Conservation (phyloP, 2,888 invertebrate species). For the Limnephilus auricula region DNA sequence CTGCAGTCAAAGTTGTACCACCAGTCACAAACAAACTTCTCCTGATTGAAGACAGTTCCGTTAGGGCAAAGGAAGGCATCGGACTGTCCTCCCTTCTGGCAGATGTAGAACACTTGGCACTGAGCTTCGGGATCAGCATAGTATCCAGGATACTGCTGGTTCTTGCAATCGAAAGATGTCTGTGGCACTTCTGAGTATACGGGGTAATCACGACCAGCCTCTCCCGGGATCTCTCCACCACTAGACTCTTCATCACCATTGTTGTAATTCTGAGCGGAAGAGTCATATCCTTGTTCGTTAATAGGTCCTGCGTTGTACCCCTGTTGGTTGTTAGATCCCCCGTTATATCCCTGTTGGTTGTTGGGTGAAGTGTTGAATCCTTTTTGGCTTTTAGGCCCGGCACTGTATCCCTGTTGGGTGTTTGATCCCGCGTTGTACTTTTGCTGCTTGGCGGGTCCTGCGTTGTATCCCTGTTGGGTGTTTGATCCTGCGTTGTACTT, state of each 20-base stretch:
- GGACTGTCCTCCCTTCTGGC: slow-evolving; percentile 72
- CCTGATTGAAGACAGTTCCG: slow-evolving; percentile 78
- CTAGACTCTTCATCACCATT: slow-evolving; percentile 64
- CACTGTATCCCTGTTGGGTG: background rate
- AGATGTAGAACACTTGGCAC: slow-evolving; percentile 77
- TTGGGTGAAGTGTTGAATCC: no score
- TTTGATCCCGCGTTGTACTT: slow-evolving; percentile 48
- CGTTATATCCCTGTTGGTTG: background rate
- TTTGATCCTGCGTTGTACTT: background rate
- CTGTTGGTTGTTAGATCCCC: background rate
- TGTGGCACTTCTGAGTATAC: slow-evolving; percentile 73
- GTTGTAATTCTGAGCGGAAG: slow-evolving; percentile 47
- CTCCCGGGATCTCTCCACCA: slow-evolving; percentile 70
- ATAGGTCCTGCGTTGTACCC: background rate
- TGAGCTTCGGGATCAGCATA: slow-evolving; percentile 77
- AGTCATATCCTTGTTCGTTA: slow-evolving; percentile 59
- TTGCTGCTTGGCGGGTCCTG: slow-evolving; percentile 47
- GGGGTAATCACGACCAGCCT: slow-evolving; percentile 77
- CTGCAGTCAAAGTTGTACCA: slow-evolving; percentile 77
- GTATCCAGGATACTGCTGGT: slow-evolving; percentile 75
- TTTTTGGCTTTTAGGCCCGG: background rate
- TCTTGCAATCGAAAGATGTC: slow-evolving; percentile 75
- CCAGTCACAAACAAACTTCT: slow-evolving; percentile 77
- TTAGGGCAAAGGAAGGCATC: slow-evolving; percentile 78
- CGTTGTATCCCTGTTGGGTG: no score